Percentiles rank a stretch among this genome's conserved stretches.
These are phyloP conservation scores for Trichonephila clavata DNA, from an alignment of 1,140 invertebrate species.

Conservation along the genomic window DNA sequence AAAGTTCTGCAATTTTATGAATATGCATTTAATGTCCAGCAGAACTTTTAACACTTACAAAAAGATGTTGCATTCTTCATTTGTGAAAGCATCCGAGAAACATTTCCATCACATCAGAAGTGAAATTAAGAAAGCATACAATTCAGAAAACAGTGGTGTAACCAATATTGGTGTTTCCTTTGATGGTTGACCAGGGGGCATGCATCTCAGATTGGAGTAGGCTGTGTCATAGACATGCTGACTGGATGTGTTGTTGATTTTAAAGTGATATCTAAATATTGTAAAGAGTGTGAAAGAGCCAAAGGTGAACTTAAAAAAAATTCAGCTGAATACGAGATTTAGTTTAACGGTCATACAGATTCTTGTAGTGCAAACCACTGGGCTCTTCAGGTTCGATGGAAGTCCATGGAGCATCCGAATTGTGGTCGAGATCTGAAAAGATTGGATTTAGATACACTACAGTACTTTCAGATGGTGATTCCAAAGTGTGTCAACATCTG, in stretches of 20 bases:
- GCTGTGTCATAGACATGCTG: background rate
- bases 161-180: too few relatives aligned
- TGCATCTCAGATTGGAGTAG: constrained; percentile 19
- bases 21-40: too few relatives aligned
- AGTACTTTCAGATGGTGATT: background rate
- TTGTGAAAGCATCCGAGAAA: too few relatives aligned
- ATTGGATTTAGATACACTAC: constrained; percentile 1
- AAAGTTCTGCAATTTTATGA: too few relatives aligned
- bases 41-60: too few relatives aligned
- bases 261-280: constrained; percentile 13
- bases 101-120: too few relatives aligned
- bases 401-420: background rate
- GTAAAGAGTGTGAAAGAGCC: background rate
- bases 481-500: background rate
- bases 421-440: background rate
- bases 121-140: too few relatives aligned
- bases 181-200: too few relatives aligned
- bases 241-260: background rate
- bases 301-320: background rate
- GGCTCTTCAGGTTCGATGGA: too few relatives aligned
- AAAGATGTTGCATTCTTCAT: too few relatives aligned
- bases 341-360: background rate
- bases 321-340: background rate
- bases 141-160: too few relatives aligned
- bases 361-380: too few relatives aligned